Conservation (phyloP, 2,888 invertebrate species). For the Dryobotodes eremita region DNA sequence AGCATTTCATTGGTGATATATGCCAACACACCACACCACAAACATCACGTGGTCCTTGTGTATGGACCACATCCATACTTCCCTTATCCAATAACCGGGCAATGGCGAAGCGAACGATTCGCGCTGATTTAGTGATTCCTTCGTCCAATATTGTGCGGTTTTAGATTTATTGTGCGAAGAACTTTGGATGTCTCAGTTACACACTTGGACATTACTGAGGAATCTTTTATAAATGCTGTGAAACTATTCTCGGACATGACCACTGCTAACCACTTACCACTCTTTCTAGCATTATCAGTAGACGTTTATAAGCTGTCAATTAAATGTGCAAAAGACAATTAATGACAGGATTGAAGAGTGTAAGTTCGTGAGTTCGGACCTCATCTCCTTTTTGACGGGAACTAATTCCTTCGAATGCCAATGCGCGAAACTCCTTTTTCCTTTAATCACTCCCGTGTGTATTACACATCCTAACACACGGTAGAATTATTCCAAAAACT, state of each 20-base stretch:
- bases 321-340: neutral
- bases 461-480: neutral
- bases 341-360: neutral
- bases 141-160: constrained; percentile 49
- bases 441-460: neutral
- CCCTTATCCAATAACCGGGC: constrained; percentile 31
- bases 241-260: neutral
- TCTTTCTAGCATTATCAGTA: neutral
- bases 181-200: neutral
- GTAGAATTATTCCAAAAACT: neutral
- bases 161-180: constrained; percentile 33
- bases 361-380: neutral
- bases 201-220: neutral
- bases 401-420: neutral
- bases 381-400: neutral
- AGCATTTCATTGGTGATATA: constrained; percentile 24
- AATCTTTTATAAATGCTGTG: neutral
- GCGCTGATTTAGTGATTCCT: constrained; percentile 45
- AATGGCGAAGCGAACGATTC: constrained; percentile 6
- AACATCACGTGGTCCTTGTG: no score
- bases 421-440: neutral
- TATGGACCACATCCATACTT: constrained; percentile 20
- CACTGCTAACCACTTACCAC: neutral
- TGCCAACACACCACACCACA: neutral
- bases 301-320: neutral